Evolutionary conservation across 92 coral and sea anemone species (phyloP), one percentile per base, ranked within the genome.

Genomic region (Chrysogorgia sp.): DNA sequence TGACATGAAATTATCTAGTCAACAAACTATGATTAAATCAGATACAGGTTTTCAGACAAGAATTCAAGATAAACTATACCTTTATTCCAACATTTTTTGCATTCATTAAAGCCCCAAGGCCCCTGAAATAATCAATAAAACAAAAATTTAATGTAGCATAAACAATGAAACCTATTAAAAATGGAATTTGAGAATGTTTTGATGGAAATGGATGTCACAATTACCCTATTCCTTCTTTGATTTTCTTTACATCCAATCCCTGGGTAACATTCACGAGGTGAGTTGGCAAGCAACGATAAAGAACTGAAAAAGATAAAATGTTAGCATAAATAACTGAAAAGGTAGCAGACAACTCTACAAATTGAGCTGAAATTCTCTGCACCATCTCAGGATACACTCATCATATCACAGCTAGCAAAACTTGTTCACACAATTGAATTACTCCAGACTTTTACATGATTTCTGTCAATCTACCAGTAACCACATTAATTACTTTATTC

Each of bases 231-330:
- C 97, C 98, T 17, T 60, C 75, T n/a, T 83, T 50, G 19, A 94
- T 40, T 34, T 84, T 83, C 20, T 55, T 83, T 10, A 90, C 68
- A 28, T 80, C 75, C 23, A 75, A 71, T 30, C 74, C 69, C 23
- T 67, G 55, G 61, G 76, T 35, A 55, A 82, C 20, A 23, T 55
- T 68, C 67, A 88, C 87, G 7, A 89, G 33, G 2, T 88, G 83
- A 50, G 88, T 77, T 22, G 98, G 98, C 78, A 94, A 81, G 76
- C 98, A 94, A 65, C 98, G 93, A 74, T 83, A 91, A 43, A 94
- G 81, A 45, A 94, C 98, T 90, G 58, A 2, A 55, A 26, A 1
- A 72, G 28, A 19, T 71, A 7, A 41, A 19, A 7, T 1, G 41
- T 41, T 28, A 30, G 2, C 10, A 1, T 23, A 15, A 71, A 25